Conservation (phyloP, 2,113 vertebrate species). For the Orthonyx spaldingii region DNA sequence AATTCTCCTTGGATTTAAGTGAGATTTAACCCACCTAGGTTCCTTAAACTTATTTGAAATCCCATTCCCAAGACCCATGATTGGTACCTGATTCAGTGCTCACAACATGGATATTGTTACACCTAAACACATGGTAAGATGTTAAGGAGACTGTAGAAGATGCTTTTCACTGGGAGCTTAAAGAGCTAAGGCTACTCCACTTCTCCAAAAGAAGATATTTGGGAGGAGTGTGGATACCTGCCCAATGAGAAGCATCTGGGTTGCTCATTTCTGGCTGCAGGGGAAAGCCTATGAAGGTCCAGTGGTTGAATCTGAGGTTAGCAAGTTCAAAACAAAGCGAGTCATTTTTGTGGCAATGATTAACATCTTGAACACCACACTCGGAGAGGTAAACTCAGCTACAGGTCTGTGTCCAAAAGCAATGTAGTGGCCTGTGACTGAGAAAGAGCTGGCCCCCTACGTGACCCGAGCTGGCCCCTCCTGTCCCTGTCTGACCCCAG, state of each 20-base stretch:
- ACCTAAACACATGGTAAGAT: not conserved
- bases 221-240: not conserved
- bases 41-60: not conserved
- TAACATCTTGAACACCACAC: not conserved
- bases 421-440: not conserved
- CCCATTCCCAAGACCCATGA: not conserved
- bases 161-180: not conserved
- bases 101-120: not conserved
- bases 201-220: not conserved
- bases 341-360: not conserved
- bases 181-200: not conserved
- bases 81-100: not conserved
- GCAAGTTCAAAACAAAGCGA: not conserved
- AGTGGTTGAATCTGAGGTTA: not conserved
- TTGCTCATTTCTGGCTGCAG: not conserved
- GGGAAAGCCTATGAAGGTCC: not conserved
- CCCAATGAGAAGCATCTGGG: not conserved
- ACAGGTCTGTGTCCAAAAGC: not conserved
- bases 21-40: not conserved
- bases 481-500: not conserved
- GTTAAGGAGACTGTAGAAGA: not conserved
- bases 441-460: not conserved
- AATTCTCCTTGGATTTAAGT: not conserved
- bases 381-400: not conserved
- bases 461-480: not conserved